A percentile compares a stretch with the other conserved stretches of the same genome.
These are phyloP conservation scores for Colletes collaris DNA, from an alignment of 2,888 invertebrate genomes.

Conservation along the genomic window DNA sequence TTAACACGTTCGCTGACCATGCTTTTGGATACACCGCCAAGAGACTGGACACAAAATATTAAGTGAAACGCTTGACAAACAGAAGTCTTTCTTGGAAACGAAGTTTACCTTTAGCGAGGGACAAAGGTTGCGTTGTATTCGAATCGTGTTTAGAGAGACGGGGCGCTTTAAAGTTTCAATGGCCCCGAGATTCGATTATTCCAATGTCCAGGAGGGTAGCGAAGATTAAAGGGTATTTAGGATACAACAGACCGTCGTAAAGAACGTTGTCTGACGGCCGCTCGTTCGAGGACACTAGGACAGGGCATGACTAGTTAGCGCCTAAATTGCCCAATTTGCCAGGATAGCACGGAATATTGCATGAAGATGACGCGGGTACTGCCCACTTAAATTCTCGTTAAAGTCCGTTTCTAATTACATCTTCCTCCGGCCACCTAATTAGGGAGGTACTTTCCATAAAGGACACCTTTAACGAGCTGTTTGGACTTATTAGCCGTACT, in stretches of 20 bases:
- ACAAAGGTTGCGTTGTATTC: no score
- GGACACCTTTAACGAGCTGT: conserved; percentile 23
- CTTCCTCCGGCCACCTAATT: conserved; percentile 22
- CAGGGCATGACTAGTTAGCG: conserved; percentile 7
- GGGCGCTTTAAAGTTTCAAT: no score
- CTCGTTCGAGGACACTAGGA: conserved; percentile 11
- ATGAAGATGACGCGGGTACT: conserved; percentile 14
- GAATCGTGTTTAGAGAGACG: no score
- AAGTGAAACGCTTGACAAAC: no score
- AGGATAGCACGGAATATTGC: conserved; percentile 20
- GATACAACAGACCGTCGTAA: neutral
- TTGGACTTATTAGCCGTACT: conserved; percentile 25
- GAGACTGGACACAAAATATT: no score
- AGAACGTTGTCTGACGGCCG: neutral
- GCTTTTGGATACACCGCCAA: no score
- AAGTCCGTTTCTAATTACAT: conserved; percentile 27
- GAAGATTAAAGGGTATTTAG: neutral
- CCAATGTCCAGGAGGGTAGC: neutral
- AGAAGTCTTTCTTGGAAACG: no score
- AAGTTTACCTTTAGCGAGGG: no score
- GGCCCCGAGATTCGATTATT: no score
- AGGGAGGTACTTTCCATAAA: conserved; percentile 5
- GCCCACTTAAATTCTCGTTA: conserved; percentile 44
- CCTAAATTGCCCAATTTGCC: conserved; percentile 29
- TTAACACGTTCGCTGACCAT: no score